A percentile compares a stretch with the other conserved stretches of the same genome.
phyloP scores from a whole-genome alignment of 2,113 vertebrate species.

The Notiomystis cincta region DNA sequence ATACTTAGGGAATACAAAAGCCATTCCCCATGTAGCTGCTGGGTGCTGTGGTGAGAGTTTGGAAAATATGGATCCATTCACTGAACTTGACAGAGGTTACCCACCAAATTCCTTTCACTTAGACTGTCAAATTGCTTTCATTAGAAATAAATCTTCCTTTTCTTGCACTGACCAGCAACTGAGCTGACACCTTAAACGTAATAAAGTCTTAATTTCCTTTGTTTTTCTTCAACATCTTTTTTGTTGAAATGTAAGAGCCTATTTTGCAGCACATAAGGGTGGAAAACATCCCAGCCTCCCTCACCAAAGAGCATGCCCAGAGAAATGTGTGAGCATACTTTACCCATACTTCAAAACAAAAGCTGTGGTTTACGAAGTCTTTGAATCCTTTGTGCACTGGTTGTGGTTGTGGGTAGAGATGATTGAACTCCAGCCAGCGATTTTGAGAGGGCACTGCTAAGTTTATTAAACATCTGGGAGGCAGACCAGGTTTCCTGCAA shows the following conservation, averaged over 20 bases:
- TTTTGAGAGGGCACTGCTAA: neutral
- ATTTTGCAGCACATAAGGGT: neutral
- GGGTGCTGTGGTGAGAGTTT: neutral
- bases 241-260: neutral
- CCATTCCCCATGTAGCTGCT: neutral
- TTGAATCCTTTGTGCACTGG: conserved; percentile 13
- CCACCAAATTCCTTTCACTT: neutral
- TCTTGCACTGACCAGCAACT: neutral
- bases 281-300: neutral
- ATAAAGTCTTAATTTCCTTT: neutral
- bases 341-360: neutral
- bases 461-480: conserved; percentile 38
- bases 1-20: neutral
- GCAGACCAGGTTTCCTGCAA: neutral
- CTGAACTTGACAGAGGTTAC: neutral
- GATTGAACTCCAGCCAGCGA: conserved; percentile 17
- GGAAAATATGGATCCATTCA: neutral
- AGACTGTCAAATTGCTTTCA: neutral
- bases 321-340: neutral
- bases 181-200: neutral
- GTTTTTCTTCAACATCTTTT: neutral
- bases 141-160: neutral
- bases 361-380: neutral
- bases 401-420: neutral
- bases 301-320: neutral